Base-by-base conservation (phyloP, 2,888 invertebrate genomes). In the Amiota minor region DNA sequence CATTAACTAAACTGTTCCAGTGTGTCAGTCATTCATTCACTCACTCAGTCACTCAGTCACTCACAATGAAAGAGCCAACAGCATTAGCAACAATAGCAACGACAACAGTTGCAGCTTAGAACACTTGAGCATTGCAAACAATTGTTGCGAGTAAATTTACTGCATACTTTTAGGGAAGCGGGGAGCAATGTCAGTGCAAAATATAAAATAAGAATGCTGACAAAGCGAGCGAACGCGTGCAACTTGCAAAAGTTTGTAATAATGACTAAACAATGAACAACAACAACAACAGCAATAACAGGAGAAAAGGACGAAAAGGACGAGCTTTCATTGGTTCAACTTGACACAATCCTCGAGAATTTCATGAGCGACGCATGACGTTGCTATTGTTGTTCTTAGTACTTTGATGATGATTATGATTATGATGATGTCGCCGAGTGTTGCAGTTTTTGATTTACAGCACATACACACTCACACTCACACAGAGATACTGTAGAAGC, bases 61-160 rank as follows among this genome's bases (percentile, higher is more conserved):
- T 35, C 35, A 35, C 4, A 53, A 47, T 65, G 65, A 46, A 49
- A 49, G 49, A 65, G 16, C 18, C 16, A n/a, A 64, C 74, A 77
- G 75, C 73, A 45, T 2, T 62, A 77, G 62, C 62, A 65, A 49
- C 59, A 72, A 46, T 16, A 67, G 8, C 49, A 49, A 45, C 45
- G 14, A 61, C 9, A 53, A 53, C 53, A 53, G n/a, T n/a, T 77
- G n/a, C 12, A 53, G 53, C 12, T 53, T 53, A 53, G 53, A 53
- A 53, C 53, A 53, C 53, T 53, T 53, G 8, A 20, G 12, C 61
- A 61, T 14, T 4, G 65, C 47, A 65, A 62, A 65, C 65, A 47
- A 68, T 68, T 68, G 67, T 68, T 68, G 67, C 50, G 20, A 68
- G 47, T 68, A 46, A 68, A 53, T 53, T 68, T 65, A 53, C 53